Base-by-base conservation (phyloP, 2,113 vertebrate species). In the Ochotona curzoniae region DNA sequence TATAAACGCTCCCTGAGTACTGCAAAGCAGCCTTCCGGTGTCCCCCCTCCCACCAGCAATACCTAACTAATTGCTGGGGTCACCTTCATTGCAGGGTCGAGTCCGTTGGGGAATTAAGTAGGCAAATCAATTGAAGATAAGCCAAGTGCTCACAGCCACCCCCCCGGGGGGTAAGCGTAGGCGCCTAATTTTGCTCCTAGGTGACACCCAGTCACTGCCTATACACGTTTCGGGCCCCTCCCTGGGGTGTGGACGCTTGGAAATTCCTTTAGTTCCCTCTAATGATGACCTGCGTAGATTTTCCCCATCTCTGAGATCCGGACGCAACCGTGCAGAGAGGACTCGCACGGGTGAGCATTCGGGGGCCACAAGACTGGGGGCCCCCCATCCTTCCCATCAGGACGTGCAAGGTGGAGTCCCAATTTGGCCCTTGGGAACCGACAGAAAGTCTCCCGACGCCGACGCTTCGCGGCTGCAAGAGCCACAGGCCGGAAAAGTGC, bases 71-170 rank as follows among this genome's bases (percentile, higher is more conserved):
- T 57, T 60, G 28, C 30, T 63, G 25, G 28, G 26, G 61, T 90
- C 67, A 69, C 90, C 63, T 90, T 92, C 57, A 38, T 67, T 13
- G 44, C 69, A n/a, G 51, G 35, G 10, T 30, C 25, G 69, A 92
- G 60, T 35, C 82, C 25, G n/a, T 6, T 49, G 25, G 47, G 54
- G 32, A 83, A 91, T 64, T 67, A 73, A 74, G 44, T 70, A 47
- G 23, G 49, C 81, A 82, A 83, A 90, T 94, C 90, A 85, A n/a
- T 96, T 92, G 79, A 61, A 10, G 11, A 83, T 88, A 44, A 85
- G 64, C 76, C 69, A 78, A 95, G 73, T 13, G 81, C 88, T 69
- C 69, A 76, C 57, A 30, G 81, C 83, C 79, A 92, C 61, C 84
- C 93, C 67, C 66, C 26, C 66, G 83, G 74, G 89, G 83, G 38